Evolutionary conservation across 2,113 vertebrate genomes (phyloP).

Genomic region (Xiphias gladius): DNA sequence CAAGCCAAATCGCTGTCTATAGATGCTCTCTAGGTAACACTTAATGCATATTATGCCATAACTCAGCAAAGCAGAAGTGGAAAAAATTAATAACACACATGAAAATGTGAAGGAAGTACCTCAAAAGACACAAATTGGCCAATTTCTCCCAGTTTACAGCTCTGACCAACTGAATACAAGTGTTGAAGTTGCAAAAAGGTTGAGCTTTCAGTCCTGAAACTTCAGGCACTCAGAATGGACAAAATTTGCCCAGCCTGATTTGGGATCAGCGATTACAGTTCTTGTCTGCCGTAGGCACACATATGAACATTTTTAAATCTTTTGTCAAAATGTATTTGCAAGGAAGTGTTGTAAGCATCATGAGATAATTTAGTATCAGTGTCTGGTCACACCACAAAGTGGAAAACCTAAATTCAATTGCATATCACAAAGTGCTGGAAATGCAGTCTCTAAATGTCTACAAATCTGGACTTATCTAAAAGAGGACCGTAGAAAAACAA

Average conservation of each 20-base stretch:
- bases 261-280: background rate
- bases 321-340: too few species aligned
- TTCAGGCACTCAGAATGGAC: background rate
- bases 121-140: conserved; percentile 40
- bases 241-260: background rate
- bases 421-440: too few species aligned
- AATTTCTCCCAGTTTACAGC: conserved; percentile 33
- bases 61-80: conserved; percentile 43
- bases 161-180: background rate
- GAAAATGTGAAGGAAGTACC: conserved; percentile 32
- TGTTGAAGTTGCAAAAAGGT: conserved; percentile 6
- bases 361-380: too few species aligned
- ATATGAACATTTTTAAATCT: too few species aligned
- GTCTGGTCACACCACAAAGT: too few species aligned
- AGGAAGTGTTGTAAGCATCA: too few species aligned
- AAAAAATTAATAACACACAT: conserved; percentile 39
- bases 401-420: too few species aligned
- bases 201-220: conserved; percentile 8
- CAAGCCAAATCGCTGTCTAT: conserved; percentile 59
- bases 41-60: conserved; percentile 54
- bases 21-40: conserved; percentile 59
- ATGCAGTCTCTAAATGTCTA: too few species aligned
- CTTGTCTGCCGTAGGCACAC: too few species aligned
- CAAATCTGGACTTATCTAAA: too few species aligned
- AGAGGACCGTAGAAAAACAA: too few species aligned